These are phyloP conservation scores for Melolontha melolontha DNA, from an alignment of 2,888 invertebrate genomes.

Conservation along the genomic window DNA sequence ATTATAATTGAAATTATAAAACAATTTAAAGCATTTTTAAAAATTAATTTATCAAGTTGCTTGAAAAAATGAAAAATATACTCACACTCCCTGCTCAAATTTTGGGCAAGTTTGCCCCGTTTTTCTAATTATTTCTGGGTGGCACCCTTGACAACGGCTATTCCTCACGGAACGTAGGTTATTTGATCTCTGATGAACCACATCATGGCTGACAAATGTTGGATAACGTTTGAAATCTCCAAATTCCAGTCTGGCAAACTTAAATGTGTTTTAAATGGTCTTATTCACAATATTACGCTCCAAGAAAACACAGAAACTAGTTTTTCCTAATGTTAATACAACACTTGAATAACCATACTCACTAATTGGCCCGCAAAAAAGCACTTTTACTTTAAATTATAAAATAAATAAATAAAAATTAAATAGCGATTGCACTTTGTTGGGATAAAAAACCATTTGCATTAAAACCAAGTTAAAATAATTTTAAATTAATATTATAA, in stretches of 20 bases:
- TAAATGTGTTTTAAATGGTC: conserved; percentile 1
- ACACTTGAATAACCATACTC: conserved; percentile 26
- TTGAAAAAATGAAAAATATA: conserved; percentile 40
- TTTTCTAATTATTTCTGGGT: conserved; percentile 60
- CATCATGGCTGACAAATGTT: conserved; percentile 57
- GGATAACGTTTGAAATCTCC: conserved; percentile 58
- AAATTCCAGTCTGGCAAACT: conserved; percentile 60
- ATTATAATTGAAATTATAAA: too few species aligned
- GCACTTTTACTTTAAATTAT: conserved; percentile 17
- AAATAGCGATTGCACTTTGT: conserved; percentile 2
- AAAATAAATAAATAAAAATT: conserved; percentile 28
- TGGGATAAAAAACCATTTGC: background rate
- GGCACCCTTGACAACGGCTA: conserved; percentile 58
- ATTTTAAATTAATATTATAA: background rate
- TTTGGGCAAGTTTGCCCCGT: conserved; percentile 66
- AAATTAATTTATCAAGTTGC: too few species aligned
- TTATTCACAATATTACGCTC: background rate
- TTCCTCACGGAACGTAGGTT: conserved; percentile 55
- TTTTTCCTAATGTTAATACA: conserved; percentile 2
- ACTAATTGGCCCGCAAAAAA: conserved; percentile 9
- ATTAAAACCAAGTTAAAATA: conserved; percentile 16
- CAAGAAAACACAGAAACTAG: conserved; percentile 4
- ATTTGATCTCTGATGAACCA: conserved; percentile 46
- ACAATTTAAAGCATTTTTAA: too few species aligned
- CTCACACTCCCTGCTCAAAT: conserved; percentile 64